A percentile compares a stretch with the other conserved stretches of the same genome.
Evolutionary conservation across 2,888 invertebrate genomes (phyloP).

Genomic region (Rhagophthalmus giganteus): DNA sequence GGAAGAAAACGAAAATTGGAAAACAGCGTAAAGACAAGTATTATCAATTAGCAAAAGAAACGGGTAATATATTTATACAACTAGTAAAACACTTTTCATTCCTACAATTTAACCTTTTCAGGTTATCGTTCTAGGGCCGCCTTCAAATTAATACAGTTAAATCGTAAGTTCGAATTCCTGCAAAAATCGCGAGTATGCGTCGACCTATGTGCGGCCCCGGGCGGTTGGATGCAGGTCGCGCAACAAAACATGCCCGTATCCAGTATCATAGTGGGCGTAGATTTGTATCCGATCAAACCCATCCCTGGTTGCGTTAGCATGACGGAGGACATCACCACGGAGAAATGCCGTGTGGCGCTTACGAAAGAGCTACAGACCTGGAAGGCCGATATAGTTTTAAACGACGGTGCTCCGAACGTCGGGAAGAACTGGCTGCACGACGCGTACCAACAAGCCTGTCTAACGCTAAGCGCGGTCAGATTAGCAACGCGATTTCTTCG

Average conservation of each 20-base stretch:
- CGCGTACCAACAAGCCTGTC: constrained; percentile 90
- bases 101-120: constrained; percentile 53
- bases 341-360: constrained; percentile 82
- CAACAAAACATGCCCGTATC: constrained; percentile 97
- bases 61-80: constrained; percentile 65
- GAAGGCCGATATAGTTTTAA: constrained; percentile 95
- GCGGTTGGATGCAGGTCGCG: constrained; percentile 99
- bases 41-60: constrained; percentile 98
- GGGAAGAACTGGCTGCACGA: constrained; percentile 96
- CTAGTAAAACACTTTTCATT: neutral
- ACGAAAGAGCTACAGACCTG: constrained; percentile 88
- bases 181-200: constrained; percentile 95
- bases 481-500: constrained; percentile 86
- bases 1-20: constrained; percentile 94
- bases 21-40: constrained; percentile 98
- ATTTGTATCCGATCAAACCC: constrained; percentile 90
- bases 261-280: constrained; percentile 92
- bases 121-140: constrained; percentile 97
- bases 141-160: constrained; percentile 98
- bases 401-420: constrained; percentile 99
- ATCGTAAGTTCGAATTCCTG: constrained; percentile 95
- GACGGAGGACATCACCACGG: constrained; percentile 95
- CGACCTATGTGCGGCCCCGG: constrained; percentile 98
- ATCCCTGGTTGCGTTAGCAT: constrained; percentile 89
- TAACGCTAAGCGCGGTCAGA: constrained; percentile 92